These are phyloP conservation scores for Vidua chalybeata DNA, from an alignment of 2,113 vertebrate genomes.

Conservation along the genomic window DNA sequence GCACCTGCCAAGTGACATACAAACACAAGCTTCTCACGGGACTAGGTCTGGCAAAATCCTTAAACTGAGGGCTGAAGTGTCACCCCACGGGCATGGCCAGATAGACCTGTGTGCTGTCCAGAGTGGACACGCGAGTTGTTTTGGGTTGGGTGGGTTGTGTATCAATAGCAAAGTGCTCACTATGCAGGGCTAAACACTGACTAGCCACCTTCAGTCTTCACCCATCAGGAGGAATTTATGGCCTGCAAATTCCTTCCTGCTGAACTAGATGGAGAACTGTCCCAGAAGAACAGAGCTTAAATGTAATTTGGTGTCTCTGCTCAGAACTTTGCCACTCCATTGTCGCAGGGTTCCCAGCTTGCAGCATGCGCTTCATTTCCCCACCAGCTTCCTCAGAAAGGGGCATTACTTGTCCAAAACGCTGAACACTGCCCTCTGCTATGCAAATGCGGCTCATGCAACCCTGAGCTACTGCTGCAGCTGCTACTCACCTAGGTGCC, in stretches of 20 bases:
- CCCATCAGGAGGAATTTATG: not conserved
- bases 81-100: not conserved
- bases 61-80: not conserved
- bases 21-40: not conserved
- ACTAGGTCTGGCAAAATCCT: not conserved
- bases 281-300: not conserved
- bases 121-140: fast-evolving
- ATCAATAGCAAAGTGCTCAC: not conserved
- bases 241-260: not conserved
- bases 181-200: fast-evolving
- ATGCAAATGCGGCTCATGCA: not conserved
- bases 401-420: not conserved
- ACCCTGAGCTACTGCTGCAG: not conserved
- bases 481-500: not conserved
- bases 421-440: slow-evolving; percentile 40
- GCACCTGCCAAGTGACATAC: not conserved
- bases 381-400: not conserved
- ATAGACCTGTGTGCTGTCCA: not conserved
- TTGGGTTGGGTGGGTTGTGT: not conserved
- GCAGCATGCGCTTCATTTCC: not conserved
- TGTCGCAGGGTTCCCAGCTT: not conserved
- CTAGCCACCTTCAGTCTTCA: not conserved
- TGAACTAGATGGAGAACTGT: not conserved
- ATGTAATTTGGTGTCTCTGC: not conserved
- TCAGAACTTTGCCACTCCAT: not conserved